Conservation (phyloP, 2,113 vertebrate genomes). For the Phaethornis superciliosus region DNA sequence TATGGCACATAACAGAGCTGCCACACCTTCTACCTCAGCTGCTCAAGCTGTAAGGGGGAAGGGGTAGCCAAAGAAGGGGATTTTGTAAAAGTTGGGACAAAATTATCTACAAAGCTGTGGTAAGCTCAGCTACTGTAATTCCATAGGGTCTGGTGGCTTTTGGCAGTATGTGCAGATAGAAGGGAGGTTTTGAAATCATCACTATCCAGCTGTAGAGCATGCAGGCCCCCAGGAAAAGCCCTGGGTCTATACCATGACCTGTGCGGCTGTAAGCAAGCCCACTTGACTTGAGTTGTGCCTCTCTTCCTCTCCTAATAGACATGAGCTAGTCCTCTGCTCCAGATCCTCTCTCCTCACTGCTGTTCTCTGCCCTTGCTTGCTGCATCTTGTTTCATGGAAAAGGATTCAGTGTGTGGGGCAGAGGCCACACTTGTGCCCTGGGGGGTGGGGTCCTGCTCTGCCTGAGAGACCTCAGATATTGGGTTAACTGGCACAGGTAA, state of each 20-base stretch:
- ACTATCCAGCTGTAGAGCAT: background rate
- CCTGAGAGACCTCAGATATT: background rate
- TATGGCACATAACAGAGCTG: background rate
- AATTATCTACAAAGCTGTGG: background rate
- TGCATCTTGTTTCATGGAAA: background rate
- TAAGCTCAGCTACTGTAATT: background rate
- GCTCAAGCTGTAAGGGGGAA: background rate
- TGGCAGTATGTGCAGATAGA: background rate
- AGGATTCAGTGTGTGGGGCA: background rate
- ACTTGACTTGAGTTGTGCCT: fast-evolving
- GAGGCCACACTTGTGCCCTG: background rate
- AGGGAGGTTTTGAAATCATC: background rate
- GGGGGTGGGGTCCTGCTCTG: background rate
- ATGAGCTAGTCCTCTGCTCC: background rate
- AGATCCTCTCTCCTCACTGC: background rate
- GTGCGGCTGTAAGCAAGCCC: background rate
- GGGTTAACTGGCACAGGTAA: background rate
- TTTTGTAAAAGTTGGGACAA: background rate
- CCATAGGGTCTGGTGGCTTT: background rate
- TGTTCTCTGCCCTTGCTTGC: background rate
- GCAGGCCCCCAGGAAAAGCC: background rate
- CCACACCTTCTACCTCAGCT: background rate
- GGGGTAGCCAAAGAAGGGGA: background rate
- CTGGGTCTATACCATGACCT: background rate
- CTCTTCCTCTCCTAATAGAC: background rate